Base-by-base conservation (phyloP, 2,888 invertebrate species). In the Sisyra nigra region DNA sequence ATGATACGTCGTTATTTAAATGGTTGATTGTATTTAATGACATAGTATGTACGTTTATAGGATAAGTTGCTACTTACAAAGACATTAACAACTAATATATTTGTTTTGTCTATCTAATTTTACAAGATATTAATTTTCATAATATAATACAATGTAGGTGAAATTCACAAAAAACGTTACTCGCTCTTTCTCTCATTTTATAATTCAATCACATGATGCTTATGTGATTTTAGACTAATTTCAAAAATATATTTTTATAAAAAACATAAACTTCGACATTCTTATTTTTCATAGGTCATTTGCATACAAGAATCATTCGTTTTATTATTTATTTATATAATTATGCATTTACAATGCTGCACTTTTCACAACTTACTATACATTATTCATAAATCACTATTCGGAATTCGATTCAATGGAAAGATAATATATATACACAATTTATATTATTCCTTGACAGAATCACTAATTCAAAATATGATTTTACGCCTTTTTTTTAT, bases 31-130 rank as follows among this genome's bases (percentile, higher is more conserved):
- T 40, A 45, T 45, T 47, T 47, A 47, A 44, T 46, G 46, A 45
- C 46, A 48, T 42, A 45, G 46, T 46, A 45, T 48, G 42, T 45
- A 48, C 57, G 60, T 56, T 63, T 57, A 62, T 63, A 63, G 62
- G 63, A 62, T 63, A 61, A 64, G 57, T 57, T 59, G 61, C 63
- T 64, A 64, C 62, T 63, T 64, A 64, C 64, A 64, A 64, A 62
- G 62, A 63, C 62, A 58, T 60, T 63, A 63, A 63, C 62, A 62
- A 57, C 62, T 63, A 63, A 58, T 46, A 58, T 43, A 43, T 37
- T 43, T 43, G 43, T 30, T 43, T 43, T 32, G 24, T 33, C 43
- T 43, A 43, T 35, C 43, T 43, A 43, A 43, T 43, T 43, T 31
- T 43, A 43, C 43, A 43, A 38, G 37, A 15, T 15, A 37, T 18